phyloP scores from a whole-genome alignment of 1,140 invertebrate genomes.

The Cydia pomonella region DNA sequence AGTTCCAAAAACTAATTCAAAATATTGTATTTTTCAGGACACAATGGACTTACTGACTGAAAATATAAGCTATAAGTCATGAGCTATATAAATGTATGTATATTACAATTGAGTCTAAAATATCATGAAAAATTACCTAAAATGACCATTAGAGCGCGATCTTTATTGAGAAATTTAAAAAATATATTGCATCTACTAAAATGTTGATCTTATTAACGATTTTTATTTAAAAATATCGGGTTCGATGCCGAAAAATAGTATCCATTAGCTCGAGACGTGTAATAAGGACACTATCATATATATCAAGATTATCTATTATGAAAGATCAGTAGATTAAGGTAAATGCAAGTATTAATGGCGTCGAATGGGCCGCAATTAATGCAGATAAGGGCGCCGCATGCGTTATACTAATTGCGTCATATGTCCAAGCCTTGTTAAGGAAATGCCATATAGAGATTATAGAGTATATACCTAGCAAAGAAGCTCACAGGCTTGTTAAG shows the following conservation, averaged over 20 bases:
- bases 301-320: slow-evolving; percentile 24
- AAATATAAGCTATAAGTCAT: too few relatives aligned
- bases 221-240: background rate
- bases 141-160: too few relatives aligned
- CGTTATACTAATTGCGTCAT: slow-evolving; percentile 32
- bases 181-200: background rate
- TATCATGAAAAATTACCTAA: too few relatives aligned
- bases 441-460: background rate
- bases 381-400: slow-evolving; percentile 25
- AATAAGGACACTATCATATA: background rate
- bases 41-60: too few relatives aligned
- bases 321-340: slow-evolving; percentile 24
- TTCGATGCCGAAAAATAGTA: background rate
- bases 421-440: slow-evolving; percentile 21
- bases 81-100: too few relatives aligned
- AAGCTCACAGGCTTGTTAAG: too few relatives aligned
- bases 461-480: background rate
- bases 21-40: too few relatives aligned
- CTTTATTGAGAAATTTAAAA: too few relatives aligned
- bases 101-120: too few relatives aligned
- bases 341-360: slow-evolving; percentile 10
- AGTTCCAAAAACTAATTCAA: too few relatives aligned
- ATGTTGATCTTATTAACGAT: background rate
- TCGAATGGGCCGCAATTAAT: slow-evolving; percentile 22
- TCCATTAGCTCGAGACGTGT: background rate